Evolutionary conservation across 2,888 invertebrate genomes (phyloP), one percentile per base, ranked within the genome.

Genomic region (Cosmorhoe ocellata): DNA sequence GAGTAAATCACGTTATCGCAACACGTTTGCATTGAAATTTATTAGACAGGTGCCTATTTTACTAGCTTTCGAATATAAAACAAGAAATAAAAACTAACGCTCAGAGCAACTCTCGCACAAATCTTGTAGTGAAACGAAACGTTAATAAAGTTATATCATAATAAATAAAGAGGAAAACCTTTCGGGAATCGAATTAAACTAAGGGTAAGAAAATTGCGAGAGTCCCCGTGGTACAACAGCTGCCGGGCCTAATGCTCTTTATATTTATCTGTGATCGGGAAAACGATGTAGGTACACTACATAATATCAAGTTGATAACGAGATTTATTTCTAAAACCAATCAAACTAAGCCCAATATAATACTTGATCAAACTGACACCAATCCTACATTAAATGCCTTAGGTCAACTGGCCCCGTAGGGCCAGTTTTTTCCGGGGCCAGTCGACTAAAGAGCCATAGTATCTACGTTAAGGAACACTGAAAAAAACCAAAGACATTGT

Each of bases 141-240:
- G 85, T 86, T 87, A 88, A 88, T 89, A 88, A 85, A 86, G 87
- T 52, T 58, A 86, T 82, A 85, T 88, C 85, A 86, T 87, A 88
- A 88, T 90, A 90, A 90, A 90, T 89, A 89, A 74, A 60, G 59
- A 71, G 78, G 79, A 83, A 82, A 84, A 83, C 84, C 87, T 85
- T 88, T 82, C 76, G 82, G 87, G 85, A 81, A 80, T 82, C 81
- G 84, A 86, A 87, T 88, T 83, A 84, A 84, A 84, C 76, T 84
- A 76, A 84, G 90, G 90, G 90, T 84, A 82, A 78, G 88, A 84
- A 89, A 89, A 89, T 88, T 88, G 85, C 81, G 71, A 67, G 70
- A 76, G 73, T 87, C 88, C 89, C 89, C 63, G 64, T 84, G 85
- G 88, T 86, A 79, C 81, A 82, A 83, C 90, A 90, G 87, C 86